These are phyloP conservation scores for Hippocampus kuda DNA, from an alignment of 2,797 vertebrate species.

Conservation along the genomic window DNA sequence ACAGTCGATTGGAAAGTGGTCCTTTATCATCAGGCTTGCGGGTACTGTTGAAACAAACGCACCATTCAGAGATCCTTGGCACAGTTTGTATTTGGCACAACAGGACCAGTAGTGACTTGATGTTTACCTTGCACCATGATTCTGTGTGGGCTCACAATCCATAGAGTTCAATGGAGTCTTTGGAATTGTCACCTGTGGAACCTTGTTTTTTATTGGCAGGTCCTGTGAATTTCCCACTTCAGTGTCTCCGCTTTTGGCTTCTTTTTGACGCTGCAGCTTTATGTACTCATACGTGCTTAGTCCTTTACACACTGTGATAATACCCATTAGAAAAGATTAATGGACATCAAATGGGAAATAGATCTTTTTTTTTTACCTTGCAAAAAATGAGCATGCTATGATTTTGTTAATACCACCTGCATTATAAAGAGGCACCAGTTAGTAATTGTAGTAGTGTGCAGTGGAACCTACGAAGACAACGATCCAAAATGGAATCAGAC, in stretches of 20 bases:
- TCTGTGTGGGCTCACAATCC: constrained; percentile 54
- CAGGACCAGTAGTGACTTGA: neutral
- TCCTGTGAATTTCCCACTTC: constrained; percentile 26
- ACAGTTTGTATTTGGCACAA: neutral
- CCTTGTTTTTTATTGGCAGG: constrained; percentile 13
- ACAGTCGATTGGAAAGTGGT: constrained; percentile 34
- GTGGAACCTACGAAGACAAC: too few species aligned
- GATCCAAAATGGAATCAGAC: too few species aligned
- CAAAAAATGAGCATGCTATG: neutral
- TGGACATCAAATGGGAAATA: neutral
- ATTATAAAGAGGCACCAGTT: neutral
- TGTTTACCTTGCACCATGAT: constrained; percentile 55
- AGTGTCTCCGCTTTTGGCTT: constrained; percentile 16
- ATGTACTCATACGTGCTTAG: constrained; percentile 71
- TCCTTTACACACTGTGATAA: constrained; percentile 56
- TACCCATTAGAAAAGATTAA: neutral
- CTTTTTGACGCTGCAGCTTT: constrained; percentile 41
- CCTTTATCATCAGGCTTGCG: constrained; percentile 47
- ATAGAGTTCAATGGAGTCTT: constrained; percentile 43
- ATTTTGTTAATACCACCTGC: neutral
- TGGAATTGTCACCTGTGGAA: constrained; percentile 40
- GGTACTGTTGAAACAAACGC: constrained; percentile 31
- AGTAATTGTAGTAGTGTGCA: neutral
- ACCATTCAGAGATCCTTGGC: neutral
- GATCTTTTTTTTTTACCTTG: neutral